A percentile compares a stretch with the other conserved stretches of the same genome.
Conservation (phyloP, 2,797 vertebrate species). For the Sorex maritimensis region DNA sequence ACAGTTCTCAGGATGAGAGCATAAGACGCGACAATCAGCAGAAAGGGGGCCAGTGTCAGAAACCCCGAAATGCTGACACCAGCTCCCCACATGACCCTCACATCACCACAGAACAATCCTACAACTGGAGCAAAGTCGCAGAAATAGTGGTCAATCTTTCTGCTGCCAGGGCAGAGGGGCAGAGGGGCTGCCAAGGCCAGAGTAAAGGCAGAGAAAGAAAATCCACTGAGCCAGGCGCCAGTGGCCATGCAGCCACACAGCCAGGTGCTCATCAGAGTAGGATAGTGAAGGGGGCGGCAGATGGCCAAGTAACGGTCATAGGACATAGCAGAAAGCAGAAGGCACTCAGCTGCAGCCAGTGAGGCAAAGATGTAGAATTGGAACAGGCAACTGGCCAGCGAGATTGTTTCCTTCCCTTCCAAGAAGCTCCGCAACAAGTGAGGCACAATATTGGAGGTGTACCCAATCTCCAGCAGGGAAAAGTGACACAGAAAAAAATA, state of each 20-base stretch:
- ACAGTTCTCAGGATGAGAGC: constrained; percentile 70
- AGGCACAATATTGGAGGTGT: constrained; percentile 72
- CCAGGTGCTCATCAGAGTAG: constrained; percentile 77
- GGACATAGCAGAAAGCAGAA: constrained; percentile 82
- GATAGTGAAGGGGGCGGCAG: constrained; percentile 79
- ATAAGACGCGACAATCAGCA: constrained; percentile 78
- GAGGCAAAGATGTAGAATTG: constrained; percentile 78
- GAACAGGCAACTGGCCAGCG: constrained; percentile 53
- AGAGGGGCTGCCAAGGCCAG: constrained; percentile 76
- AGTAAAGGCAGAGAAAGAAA: constrained; percentile 77
- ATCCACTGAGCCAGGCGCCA: constrained; percentile 72
- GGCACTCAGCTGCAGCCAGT: constrained; percentile 67
- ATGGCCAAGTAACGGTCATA: constrained; percentile 79
- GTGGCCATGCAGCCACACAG: constrained; percentile 64
- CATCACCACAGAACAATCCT: constrained; percentile 74
- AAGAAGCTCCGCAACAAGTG: constrained; percentile 68
- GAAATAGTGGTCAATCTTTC: constrained; percentile 81
- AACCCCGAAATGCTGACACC: constrained; percentile 68
- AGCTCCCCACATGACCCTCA: constrained; percentile 62
- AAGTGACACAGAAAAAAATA: constrained; percentile 81
- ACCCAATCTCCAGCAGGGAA: constrained; percentile 75
- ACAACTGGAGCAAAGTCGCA: constrained; percentile 82
- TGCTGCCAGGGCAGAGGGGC: constrained; percentile 73
- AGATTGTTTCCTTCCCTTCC: constrained; percentile 50
- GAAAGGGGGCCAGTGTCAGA: constrained; percentile 59